Evolutionary conservation across 2,888 invertebrate species (phyloP).

Genomic region (Euspilapteryx auroguttella): DNA sequence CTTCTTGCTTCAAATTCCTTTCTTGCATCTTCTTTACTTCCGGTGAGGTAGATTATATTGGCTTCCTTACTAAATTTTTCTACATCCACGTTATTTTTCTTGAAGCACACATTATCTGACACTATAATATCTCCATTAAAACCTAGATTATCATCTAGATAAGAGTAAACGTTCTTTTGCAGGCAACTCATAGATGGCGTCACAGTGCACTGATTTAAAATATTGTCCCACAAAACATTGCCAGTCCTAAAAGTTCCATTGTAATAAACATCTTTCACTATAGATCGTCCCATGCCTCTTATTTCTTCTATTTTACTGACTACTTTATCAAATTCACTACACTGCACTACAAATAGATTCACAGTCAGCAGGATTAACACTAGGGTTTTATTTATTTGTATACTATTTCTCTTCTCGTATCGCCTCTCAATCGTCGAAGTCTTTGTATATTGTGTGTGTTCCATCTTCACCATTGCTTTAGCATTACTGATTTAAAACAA

Average conservation of each 20-base stretch:
- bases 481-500: too few relatives aligned
- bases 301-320: too few relatives aligned
- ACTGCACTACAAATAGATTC: too few relatives aligned
- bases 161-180: slow-evolving; percentile 75
- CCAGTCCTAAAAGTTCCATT: slow-evolving; percentile 58
- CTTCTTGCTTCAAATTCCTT: slow-evolving; percentile 9
- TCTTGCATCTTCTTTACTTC: slow-evolving; percentile 22
- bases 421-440: too few relatives aligned
- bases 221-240: slow-evolving; percentile 72
- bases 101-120: slow-evolving; percentile 66
- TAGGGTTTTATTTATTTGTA: too few relatives aligned
- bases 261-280: slow-evolving; percentile 36
- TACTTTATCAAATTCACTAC: too few relatives aligned
- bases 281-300: too few relatives aligned
- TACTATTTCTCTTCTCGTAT: too few relatives aligned
- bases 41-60: slow-evolving; percentile 46
- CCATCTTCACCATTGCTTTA: too few relatives aligned
- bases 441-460: too few relatives aligned
- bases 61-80: slow-evolving; percentile 56
- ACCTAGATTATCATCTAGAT: slow-evolving; percentile 68
- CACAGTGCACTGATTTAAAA: slow-evolving; percentile 70
- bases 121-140: slow-evolving; percentile 67
- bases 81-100: slow-evolving; percentile 64
- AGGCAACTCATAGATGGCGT: slow-evolving; percentile 73
- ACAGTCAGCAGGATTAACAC: too few relatives aligned